phyloP scores from a whole-genome alignment of 2,113 vertebrate species.

The Microtus pennsylvanicus region DNA sequence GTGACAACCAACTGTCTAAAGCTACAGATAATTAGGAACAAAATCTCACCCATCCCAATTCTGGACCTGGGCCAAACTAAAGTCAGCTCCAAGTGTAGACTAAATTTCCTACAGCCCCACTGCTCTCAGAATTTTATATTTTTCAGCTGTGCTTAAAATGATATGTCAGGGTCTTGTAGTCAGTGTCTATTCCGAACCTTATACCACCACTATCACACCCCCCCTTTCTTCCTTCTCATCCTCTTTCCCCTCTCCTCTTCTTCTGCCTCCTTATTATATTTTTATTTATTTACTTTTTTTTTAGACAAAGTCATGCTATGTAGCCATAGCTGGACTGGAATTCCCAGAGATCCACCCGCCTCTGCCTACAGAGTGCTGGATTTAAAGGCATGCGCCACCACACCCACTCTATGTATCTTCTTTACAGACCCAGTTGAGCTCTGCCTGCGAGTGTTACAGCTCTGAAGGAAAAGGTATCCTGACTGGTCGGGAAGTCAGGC shows the following conservation, averaged over 20 bases:
- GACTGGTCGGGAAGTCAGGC: too few species aligned
- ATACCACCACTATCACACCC: background rate
- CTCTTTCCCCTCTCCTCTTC: background rate
- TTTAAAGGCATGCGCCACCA: background rate
- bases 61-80: background rate
- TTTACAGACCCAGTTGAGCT: background rate
- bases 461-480: too few species aligned
- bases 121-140: slow-evolving; percentile 7
- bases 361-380: background rate
- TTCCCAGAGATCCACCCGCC: background rate
- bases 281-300: background rate
- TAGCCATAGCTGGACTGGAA: background rate
- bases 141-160: slow-evolving; percentile 60
- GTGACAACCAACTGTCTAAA: background rate
- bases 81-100: background rate
- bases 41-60: background rate
- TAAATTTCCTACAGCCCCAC: background rate
- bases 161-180: background rate
- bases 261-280: background rate
- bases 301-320: background rate
- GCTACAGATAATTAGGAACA: background rate
- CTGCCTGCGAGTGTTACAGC: too few species aligned
- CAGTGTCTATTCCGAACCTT: background rate
- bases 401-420: background rate
- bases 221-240: too few species aligned